phyloP scores from a whole-genome alignment of 2,113 vertebrate genomes.

The Cepphus grylle region DNA sequence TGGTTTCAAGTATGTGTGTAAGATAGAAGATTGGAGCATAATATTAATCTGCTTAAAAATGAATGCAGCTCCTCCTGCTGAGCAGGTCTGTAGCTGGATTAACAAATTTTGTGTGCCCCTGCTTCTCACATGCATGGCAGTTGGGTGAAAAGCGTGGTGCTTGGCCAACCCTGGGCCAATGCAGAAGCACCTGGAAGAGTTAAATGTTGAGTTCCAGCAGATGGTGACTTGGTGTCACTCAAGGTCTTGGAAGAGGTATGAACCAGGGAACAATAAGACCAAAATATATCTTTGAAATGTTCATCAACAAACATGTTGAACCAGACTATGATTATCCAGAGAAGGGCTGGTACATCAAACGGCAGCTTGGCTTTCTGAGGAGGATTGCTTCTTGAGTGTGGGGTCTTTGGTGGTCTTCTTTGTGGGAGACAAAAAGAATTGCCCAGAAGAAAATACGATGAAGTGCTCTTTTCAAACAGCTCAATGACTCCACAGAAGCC shows the following conservation, averaged over 20 bases:
- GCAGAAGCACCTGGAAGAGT: neutral
- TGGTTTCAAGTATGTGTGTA: neutral
- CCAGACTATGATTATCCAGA: neutral
- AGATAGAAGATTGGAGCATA: neutral
- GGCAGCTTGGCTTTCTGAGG: neutral
- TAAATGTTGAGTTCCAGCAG: neutral
- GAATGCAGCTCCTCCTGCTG: neutral
- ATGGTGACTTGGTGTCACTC: neutral
- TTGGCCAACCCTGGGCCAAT: neutral
- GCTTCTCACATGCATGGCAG: neutral
- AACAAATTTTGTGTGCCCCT: neutral
- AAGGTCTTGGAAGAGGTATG: neutral
- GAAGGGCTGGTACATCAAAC: neutral
- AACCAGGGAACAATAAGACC: neutral
- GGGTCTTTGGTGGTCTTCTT: neutral
- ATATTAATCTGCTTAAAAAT: neutral
- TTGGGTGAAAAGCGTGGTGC: fast-evolving
- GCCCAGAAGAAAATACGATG: neutral
- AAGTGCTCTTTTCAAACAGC: constrained; percentile 2
- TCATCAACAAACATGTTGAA: neutral
- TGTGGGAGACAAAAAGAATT: neutral
- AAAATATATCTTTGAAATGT: neutral
- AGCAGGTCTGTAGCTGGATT: neutral
- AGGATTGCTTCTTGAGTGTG: neutral
- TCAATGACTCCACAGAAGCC: neutral